A percentile compares a stretch with the other conserved stretches of the same genome.
Evolutionary conservation across 2,113 vertebrate genomes (phyloP).

Genomic region (Channa argus): DNA sequence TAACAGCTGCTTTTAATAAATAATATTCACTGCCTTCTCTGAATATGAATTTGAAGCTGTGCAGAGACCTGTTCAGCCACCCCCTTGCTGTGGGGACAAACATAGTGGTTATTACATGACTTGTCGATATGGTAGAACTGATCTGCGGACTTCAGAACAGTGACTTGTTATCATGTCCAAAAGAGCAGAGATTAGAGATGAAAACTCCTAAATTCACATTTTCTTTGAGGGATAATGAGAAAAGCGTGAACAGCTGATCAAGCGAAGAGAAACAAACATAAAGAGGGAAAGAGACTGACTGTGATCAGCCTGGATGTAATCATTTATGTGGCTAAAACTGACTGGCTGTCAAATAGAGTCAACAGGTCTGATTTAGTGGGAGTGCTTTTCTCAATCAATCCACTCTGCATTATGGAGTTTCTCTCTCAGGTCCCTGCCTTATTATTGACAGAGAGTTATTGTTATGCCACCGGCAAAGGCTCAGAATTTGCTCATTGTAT

Average conservation of each 20-base stretch:
- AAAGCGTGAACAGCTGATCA: background rate
- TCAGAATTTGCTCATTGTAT: background rate
- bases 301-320: background rate
- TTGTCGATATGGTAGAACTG: too few relatives aligned
- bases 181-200: too few relatives aligned
- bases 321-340: background rate
- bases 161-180: too few relatives aligned
- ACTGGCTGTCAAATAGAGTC: background rate
- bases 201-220: too few relatives aligned
- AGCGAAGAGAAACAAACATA: background rate
- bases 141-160: too few relatives aligned
- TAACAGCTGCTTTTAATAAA: conserved; percentile 21
- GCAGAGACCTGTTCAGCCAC: background rate
- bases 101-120: conserved; percentile 23
- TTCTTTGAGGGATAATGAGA: background rate
- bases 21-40: conserved; percentile 31
- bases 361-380: conserved; percentile 4
- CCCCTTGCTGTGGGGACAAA: background rate
- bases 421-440: background rate
- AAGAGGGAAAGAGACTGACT: background rate
- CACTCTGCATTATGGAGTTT: background rate
- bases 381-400: conserved; percentile 6
- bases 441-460: background rate
- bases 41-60: conserved; percentile 33
- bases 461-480: background rate